Conservation (phyloP, 2,888 invertebrate species). For the Melieria picta region DNA sequence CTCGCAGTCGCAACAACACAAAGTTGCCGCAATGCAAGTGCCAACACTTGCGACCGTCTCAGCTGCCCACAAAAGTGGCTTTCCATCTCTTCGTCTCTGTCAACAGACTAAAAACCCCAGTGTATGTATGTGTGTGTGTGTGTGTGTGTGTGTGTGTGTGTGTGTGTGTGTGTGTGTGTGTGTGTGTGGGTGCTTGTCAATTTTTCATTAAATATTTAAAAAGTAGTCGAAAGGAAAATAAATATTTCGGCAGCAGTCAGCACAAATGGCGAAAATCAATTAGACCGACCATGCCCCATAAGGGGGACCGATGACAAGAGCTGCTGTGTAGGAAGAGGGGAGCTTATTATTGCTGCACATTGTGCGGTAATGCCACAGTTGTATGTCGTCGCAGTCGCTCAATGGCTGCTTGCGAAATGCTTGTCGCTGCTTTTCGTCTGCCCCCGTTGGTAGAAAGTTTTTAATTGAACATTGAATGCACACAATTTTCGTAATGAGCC, state of each 20-base stretch:
- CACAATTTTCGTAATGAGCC: slow-evolving; percentile 49
- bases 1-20: background rate
- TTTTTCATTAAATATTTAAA: slow-evolving; percentile 56
- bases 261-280: slow-evolving; percentile 51
- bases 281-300: slow-evolving; percentile 34
- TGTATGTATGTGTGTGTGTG: background rate
- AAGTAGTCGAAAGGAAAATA: slow-evolving; percentile 55
- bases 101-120: background rate
- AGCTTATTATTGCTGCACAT: background rate
- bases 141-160: too few relatives aligned
- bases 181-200: slow-evolving; percentile 43
- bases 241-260: slow-evolving; percentile 27
- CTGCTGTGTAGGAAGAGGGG: background rate
- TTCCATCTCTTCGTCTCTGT: background rate
- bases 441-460: slow-evolving; percentile 42
- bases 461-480: slow-evolving; percentile 56
- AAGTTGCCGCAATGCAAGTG: background rate
- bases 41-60: background rate
- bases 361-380: slow-evolving; percentile 8
- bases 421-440: background rate
- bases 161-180: background rate
- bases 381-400: background rate
- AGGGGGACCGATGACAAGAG: background rate
- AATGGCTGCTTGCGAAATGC: background rate
- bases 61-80: background rate